These are phyloP conservation scores for Cyprinodon brontotheroides DNA, from an alignment of 2,113 vertebrate species.

Conservation along the genomic window DNA sequence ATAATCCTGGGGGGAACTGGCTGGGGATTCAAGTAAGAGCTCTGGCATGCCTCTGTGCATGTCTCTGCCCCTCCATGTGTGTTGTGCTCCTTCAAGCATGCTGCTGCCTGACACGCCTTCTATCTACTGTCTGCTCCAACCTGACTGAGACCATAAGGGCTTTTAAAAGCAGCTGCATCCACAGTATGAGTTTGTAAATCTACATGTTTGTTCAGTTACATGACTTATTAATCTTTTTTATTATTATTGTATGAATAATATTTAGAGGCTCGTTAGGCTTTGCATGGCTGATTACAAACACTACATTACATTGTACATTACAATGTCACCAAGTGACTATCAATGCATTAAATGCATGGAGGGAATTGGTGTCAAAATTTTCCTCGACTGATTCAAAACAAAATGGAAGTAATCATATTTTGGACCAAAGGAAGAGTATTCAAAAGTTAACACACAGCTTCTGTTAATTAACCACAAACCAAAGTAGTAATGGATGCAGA, in stretches of 20 bases:
- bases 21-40: constrained; percentile 99
- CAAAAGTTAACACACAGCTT: too few species aligned
- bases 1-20: constrained; percentile 98
- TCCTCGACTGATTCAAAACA: too few species aligned
- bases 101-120: constrained; percentile 34
- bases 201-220: neutral
- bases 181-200: neutral
- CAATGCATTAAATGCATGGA: too few species aligned
- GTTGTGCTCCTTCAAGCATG: constrained; percentile 38
- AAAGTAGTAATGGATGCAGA: too few species aligned
- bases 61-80: constrained; percentile 34
- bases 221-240: neutral
- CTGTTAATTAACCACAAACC: too few species aligned
- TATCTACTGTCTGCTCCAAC: constrained; percentile 33
- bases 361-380: too few species aligned
- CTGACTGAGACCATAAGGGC: constrained; percentile 7
- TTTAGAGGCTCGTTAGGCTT: neutral
- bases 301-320: too few species aligned
- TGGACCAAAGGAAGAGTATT: too few species aligned
- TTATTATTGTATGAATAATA: too few species aligned
- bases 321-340: too few species aligned
- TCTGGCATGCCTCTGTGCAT: constrained; percentile 47
- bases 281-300: neutral
- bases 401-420: too few species aligned
- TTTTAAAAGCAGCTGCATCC: neutral